Evolutionary conservation across 2,797 vertebrate genomes (phyloP).

Genomic region (Hirundo rustica): DNA sequence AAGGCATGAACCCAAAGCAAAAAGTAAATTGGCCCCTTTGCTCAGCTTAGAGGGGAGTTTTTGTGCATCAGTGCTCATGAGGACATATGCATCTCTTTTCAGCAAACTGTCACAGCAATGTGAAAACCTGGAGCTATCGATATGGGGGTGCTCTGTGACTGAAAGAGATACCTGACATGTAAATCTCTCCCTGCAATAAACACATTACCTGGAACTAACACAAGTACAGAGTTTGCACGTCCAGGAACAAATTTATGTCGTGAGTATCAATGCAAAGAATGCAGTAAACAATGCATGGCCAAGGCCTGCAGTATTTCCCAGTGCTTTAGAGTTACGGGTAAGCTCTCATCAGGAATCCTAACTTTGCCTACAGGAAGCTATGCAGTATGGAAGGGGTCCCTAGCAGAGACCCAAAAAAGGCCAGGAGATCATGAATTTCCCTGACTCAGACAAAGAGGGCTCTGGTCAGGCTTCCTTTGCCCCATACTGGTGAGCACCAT

Average conservation of each 20-base stretch:
- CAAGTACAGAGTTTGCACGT: neutral
- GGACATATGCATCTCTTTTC: neutral
- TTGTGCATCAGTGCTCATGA: neutral
- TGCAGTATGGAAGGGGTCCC: neutral
- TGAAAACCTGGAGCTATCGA: neutral
- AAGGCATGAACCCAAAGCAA: neutral
- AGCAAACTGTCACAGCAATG: neutral
- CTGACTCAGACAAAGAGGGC: neutral
- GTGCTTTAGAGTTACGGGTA: neutral
- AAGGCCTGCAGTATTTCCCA: neutral
- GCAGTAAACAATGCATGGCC: neutral
- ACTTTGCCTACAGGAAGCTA: neutral
- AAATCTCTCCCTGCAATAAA: neutral
- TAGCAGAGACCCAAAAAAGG: neutral
- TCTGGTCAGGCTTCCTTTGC: neutral
- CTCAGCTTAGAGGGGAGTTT: neutral
- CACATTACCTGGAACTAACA: neutral
- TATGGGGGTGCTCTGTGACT: neutral
- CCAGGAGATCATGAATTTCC: neutral
- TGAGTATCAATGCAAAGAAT: neutral
- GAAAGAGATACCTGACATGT: neutral
- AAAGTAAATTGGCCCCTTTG: neutral
- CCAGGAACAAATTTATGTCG: neutral
- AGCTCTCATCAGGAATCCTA: neutral
- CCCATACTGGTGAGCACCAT: neutral